These are phyloP conservation scores for Eupleurogrammus muticus DNA, from an alignment of 2,797 vertebrate genomes.

Conservation along the genomic window DNA sequence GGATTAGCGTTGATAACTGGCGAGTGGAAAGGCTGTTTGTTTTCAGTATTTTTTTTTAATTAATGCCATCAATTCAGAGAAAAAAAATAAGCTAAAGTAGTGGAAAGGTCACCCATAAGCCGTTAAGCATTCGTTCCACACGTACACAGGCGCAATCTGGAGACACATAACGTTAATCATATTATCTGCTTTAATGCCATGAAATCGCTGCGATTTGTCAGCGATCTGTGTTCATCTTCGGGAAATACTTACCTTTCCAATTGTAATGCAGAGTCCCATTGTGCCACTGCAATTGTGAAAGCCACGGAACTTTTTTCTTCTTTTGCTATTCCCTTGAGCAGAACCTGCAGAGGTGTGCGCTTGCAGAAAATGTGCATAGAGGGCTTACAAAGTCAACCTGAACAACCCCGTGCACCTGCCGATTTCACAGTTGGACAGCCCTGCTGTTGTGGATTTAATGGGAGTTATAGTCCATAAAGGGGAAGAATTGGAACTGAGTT, in stretches of 20 bases:
- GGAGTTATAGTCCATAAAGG: background rate
- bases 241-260: too few species aligned
- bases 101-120: constrained; percentile 29
- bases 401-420: background rate
- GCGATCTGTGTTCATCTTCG: too few species aligned
- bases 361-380: background rate
- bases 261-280: too few species aligned
- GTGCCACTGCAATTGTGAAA: too few species aligned
- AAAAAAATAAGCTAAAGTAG: constrained; percentile 12
- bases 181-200: too few species aligned
- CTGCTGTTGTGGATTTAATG: background rate
- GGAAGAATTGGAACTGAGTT: too few species aligned
- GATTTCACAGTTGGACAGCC: background rate
- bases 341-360: background rate
- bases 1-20: constrained; percentile 49
- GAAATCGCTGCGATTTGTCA: background rate
- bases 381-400: background rate
- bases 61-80: constrained; percentile 17
- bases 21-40: background rate
- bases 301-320: background rate
- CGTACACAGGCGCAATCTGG: background rate
- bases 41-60: constrained; percentile 33
- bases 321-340: background rate
- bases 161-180: too few species aligned
- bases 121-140: background rate